Percentiles rank a stretch among this genome's conserved stretches.
phyloP scores from a whole-genome alignment of 2,113 vertebrate genomes.

The Hemibates koningsi region DNA sequence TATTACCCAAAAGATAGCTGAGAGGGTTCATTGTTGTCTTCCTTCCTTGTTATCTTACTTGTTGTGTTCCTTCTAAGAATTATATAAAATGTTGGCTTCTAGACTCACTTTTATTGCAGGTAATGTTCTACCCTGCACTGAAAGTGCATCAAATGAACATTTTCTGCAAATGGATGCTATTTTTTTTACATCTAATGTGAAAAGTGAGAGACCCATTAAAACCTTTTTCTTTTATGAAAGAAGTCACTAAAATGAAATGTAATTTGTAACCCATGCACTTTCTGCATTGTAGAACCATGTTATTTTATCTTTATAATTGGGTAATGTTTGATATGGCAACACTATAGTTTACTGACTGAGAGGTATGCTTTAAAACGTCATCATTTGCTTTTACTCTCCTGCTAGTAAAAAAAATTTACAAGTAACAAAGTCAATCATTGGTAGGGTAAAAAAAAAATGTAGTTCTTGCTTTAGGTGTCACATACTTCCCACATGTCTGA shows the following conservation, averaged over 20 bases:
- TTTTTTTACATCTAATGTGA: background rate
- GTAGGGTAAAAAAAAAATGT: background rate
- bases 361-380: background rate
- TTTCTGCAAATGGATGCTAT: background rate
- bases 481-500: background rate
- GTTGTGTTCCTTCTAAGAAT: background rate
- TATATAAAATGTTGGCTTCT: background rate
- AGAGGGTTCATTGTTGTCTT: background rate
- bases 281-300: background rate
- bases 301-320: background rate
- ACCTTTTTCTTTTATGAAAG: rapidly evolving
- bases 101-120: background rate
- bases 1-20: background rate
- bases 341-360: background rate
- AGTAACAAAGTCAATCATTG: background rate
- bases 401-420: background rate
- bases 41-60: background rate
- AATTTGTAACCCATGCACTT: background rate
- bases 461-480: background rate
- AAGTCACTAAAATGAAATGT: background rate
- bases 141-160: background rate
- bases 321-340: background rate
- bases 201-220: background rate
- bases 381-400: background rate
- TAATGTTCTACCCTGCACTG: background rate